Conservation (phyloP, 1,140 invertebrate genomes). For the Ptiloglossa arizonensis region DNA sequence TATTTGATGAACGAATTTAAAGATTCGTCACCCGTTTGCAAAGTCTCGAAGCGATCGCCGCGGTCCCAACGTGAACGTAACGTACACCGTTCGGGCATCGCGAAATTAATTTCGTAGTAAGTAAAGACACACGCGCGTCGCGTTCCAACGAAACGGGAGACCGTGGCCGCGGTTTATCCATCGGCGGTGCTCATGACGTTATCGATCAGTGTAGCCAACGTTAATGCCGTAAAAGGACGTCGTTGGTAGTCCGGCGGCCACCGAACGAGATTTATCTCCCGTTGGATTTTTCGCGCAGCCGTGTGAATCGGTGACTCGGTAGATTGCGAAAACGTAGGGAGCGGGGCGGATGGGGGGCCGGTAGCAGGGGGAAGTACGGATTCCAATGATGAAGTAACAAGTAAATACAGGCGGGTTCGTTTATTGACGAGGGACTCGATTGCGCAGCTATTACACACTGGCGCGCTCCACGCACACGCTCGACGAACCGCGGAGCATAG, state of each 20-base stretch:
- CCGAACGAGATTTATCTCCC: conserved; percentile 43
- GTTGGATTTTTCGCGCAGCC: conserved; percentile 45
- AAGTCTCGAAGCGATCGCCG: no score
- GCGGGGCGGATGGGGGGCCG: no score
- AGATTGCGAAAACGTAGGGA: conserved; percentile 43
- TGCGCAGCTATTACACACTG: conserved; percentile 40
- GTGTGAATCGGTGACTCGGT: conserved; percentile 60
- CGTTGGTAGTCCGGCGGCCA: not conserved
- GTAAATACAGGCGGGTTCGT: conserved; percentile 68
- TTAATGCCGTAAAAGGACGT: conserved; percentile 47
- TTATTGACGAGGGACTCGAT: conserved; percentile 65
- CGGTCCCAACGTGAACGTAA: no score
- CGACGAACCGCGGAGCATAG: no score
- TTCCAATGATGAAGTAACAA: conserved; percentile 70
- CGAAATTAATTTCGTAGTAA: no score
- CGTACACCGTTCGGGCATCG: no score
- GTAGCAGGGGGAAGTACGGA: conserved; percentile 49
- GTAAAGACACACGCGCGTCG: no score
- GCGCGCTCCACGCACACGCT: not conserved
- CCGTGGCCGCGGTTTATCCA: no score
- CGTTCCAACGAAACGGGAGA: not conserved
- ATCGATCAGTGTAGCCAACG: conserved; percentile 25
- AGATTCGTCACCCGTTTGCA: no score
- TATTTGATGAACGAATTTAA: no score
- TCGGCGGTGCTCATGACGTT: not conserved